Evolutionary conservation across 2,113 vertebrate genomes (phyloP).

Genomic region (Peucedramus taeniatus): DNA sequence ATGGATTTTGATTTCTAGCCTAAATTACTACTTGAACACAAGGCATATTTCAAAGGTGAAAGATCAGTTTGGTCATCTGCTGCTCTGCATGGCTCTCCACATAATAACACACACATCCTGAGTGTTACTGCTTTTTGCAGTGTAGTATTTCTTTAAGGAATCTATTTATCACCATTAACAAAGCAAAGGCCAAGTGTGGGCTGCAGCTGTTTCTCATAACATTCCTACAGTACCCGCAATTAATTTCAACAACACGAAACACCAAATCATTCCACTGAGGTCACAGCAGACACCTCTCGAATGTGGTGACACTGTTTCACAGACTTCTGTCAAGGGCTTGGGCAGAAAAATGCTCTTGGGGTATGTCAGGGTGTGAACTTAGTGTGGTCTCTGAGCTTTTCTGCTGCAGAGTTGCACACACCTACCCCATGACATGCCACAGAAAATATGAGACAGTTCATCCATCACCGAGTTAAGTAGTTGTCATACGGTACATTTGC

Average conservation of each 20-base stretch:
- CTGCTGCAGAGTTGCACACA: background rate
- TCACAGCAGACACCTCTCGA: background rate
- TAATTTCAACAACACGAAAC: background rate
- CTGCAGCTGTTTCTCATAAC: slow-evolving; percentile 34
- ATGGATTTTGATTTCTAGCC: background rate
- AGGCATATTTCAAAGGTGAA: background rate
- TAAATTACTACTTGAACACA: background rate
- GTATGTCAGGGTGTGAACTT: background rate
- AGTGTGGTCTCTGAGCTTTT: background rate
- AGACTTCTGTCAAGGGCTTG: background rate
- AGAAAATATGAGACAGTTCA: background rate
- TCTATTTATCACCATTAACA: slow-evolving; percentile 1
- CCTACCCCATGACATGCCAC: background rate
- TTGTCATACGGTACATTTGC: background rate
- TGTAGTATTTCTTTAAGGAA: slow-evolving; percentile 9
- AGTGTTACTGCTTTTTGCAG: background rate
- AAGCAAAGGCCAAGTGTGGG: slow-evolving; percentile 42
- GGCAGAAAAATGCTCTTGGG: background rate
- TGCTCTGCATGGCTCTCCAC: background rate
- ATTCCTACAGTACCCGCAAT: slow-evolving; percentile 17
- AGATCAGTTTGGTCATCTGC: background rate
- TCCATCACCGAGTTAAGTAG: background rate
- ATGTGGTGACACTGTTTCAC: background rate
- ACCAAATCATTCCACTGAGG: slow-evolving; percentile 33
- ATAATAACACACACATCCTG: background rate